phyloP scores from a whole-genome alignment of 2,113 vertebrate species.

The Crotalus horridus region DNA sequence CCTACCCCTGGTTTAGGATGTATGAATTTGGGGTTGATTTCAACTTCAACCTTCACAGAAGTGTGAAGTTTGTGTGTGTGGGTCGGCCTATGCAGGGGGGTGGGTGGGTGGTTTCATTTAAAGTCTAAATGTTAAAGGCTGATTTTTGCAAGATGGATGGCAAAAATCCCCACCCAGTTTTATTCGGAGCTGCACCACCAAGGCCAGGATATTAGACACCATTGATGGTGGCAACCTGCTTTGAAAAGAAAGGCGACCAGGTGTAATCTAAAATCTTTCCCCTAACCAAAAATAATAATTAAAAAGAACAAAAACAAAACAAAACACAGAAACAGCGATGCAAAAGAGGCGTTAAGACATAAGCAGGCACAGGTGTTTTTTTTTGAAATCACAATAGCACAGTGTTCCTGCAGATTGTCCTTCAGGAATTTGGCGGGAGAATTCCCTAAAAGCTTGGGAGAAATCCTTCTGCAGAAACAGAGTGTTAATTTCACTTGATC shows the following conservation, averaged over 20 bases:
- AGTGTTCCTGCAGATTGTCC: constrained; percentile 85
- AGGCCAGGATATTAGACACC: neutral
- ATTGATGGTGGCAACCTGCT: neutral
- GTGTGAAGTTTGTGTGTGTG: too few relatives aligned
- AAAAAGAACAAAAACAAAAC: constrained; percentile 28
- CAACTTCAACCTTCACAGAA: too few relatives aligned
- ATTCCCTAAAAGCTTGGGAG: constrained; percentile 48
- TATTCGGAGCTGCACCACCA: neutral
- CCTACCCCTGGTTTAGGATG: too few relatives aligned
- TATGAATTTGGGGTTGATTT: too few relatives aligned
- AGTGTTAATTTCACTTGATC: constrained; percentile 45
- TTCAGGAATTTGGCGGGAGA: constrained; percentile 55
- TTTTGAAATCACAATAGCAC: constrained; percentile 70
- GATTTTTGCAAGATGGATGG: too few relatives aligned
- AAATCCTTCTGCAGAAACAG: constrained; percentile 71
- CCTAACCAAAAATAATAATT: constrained; percentile 68
- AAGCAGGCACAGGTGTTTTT: constrained; percentile 63
- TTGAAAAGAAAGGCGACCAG: constrained; percentile 61
- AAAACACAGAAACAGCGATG: constrained; percentile 68
- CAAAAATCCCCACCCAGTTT: neutral
- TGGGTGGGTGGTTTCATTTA: too few relatives aligned
- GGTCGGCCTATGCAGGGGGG: too few relatives aligned
- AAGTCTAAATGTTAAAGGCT: too few relatives aligned
- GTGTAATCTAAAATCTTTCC: constrained; percentile 76
- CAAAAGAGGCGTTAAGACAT: constrained; percentile 65